These are phyloP conservation scores for Trissolcus basalis DNA, from an alignment of 1,140 invertebrate genomes.

Conservation along the genomic window DNA sequence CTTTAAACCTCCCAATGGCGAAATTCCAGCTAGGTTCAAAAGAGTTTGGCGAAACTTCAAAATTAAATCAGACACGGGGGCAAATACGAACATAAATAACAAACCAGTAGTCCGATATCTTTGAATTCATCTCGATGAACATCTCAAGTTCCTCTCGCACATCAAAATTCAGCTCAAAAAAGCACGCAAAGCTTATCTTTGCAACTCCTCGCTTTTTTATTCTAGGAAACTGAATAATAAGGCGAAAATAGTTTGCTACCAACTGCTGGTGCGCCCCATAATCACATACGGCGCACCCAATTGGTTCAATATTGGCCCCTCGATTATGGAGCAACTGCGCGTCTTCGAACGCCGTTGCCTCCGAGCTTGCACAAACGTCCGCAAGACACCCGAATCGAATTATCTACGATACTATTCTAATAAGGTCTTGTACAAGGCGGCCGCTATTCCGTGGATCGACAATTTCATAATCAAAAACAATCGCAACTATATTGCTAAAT, in stretches of 20 bases:
- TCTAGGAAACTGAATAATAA: too few species aligned
- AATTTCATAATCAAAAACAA: constrained; percentile 38
- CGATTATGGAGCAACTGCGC: constrained; percentile 39
- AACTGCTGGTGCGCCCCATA: constrained; percentile 42
- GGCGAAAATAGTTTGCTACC: constrained; percentile 24
- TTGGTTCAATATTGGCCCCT: constrained; percentile 40
- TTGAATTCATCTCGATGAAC: constrained; percentile 31
- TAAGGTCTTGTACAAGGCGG: constrained; percentile 30
- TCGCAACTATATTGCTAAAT: constrained; percentile 15
- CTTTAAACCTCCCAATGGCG: constrained; percentile 27
- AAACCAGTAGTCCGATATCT: constrained; percentile 40
- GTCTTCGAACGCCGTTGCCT: constrained; percentile 42
- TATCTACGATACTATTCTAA: constrained; percentile 25
- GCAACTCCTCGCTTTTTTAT: too few species aligned
- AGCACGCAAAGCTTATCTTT: too few species aligned
- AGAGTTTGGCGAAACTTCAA: background rate
- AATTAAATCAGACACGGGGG: constrained; percentile 1
- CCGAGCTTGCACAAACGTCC: constrained; percentile 30
- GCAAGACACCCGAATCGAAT: constrained; percentile 18
- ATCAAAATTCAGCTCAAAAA: constrained; percentile 35
- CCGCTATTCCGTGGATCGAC: constrained; percentile 44
- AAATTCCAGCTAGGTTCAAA: too few species aligned
- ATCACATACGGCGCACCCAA: constrained; percentile 43
- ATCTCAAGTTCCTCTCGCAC: constrained; percentile 28
- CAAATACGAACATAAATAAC: constrained; percentile 9